A percentile compares a stretch with the other conserved stretches of the same genome.
Evolutionary conservation across 2,888 invertebrate genomes (phyloP).

Genomic region (Dasypogon diadema): DNA sequence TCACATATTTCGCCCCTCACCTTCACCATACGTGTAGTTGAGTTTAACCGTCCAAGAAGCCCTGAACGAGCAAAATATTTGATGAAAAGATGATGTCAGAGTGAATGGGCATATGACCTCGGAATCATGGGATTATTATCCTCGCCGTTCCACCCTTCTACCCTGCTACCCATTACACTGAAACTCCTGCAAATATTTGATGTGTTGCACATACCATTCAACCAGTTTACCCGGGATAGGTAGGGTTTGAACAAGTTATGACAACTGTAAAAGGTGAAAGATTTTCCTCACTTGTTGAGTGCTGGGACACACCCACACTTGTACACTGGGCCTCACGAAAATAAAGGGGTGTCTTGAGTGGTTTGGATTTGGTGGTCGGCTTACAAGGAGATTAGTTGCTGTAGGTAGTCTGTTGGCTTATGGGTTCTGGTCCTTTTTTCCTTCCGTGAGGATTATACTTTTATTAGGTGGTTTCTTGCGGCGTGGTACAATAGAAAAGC

Average conservation of each 20-base stretch:
- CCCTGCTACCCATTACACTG: too few species aligned
- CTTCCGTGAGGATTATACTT: slow-evolving; percentile 26
- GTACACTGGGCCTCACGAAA: too few species aligned
- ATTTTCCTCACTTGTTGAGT: slow-evolving; percentile 49
- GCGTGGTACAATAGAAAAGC: too few species aligned
- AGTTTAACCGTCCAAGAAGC: too few species aligned
- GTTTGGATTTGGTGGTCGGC: background rate
- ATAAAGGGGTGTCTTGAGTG: slow-evolving; percentile 6
- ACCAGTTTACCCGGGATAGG: too few species aligned
- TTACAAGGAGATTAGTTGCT: slow-evolving; percentile 32
- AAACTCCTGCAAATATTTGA: slow-evolving; percentile 23
- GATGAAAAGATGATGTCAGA: slow-evolving; percentile 25
- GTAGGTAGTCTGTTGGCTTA: slow-evolving; percentile 16
- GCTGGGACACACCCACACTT: background rate
- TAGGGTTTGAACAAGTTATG: slow-evolving; percentile 11
- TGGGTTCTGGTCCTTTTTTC: background rate
- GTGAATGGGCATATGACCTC: slow-evolving; percentile 22
- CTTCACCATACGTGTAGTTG: too few species aligned
- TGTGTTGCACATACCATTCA: slow-evolving; percentile 3
- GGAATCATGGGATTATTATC: slow-evolving; percentile 5
- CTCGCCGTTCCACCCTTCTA: too few species aligned
- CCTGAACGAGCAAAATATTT: background rate
- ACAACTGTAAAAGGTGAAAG: slow-evolving; percentile 50
- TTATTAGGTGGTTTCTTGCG: slow-evolving; percentile 6
- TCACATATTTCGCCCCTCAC: too few species aligned